phyloP scores from a whole-genome alignment of 1,140 invertebrate genomes.

The Drosophila dunni region DNA sequence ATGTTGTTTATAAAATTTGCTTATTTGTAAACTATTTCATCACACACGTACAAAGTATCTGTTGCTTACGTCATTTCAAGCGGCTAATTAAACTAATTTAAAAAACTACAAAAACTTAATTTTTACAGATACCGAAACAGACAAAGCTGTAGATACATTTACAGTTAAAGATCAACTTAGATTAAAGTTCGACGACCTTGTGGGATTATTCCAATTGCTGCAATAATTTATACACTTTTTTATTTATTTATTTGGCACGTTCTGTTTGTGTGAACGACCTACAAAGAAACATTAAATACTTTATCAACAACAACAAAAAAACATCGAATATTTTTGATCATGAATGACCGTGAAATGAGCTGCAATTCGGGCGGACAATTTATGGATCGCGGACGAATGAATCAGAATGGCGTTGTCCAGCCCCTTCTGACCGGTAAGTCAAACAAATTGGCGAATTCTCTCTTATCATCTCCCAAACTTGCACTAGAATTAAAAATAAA shows the following conservation, averaged over 20 bases:
- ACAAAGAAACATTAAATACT: slow-evolving; percentile 28
- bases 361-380: slow-evolving; percentile 79
- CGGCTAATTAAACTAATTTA: slow-evolving; percentile 7
- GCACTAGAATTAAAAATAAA: background rate
- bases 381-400: slow-evolving; percentile 84
- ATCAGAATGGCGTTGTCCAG: slow-evolving; percentile 92
- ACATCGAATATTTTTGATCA: slow-evolving; percentile 52
- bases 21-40: slow-evolving; percentile 24
- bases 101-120: background rate
- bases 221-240: slow-evolving; percentile 50
- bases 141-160: background rate
- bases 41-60: background rate
- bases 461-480: background rate
- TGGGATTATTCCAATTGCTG: slow-evolving; percentile 20
- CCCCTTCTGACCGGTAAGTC: slow-evolving; percentile 90
- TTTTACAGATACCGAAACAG: slow-evolving; percentile 20
- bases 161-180: slow-evolving; percentile 5
- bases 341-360: slow-evolving; percentile 81
- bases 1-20: slow-evolving; percentile 10
- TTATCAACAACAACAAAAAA: slow-evolving; percentile 33
- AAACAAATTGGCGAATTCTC: background rate
- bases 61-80: slow-evolving; percentile 35
- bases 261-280: slow-evolving; percentile 58
- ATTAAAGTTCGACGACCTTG: slow-evolving; percentile 64
- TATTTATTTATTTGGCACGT: slow-evolving; percentile 63